phyloP scores from a whole-genome alignment of 2,797 vertebrate species.

The Peromyscus melanophrys region DNA sequence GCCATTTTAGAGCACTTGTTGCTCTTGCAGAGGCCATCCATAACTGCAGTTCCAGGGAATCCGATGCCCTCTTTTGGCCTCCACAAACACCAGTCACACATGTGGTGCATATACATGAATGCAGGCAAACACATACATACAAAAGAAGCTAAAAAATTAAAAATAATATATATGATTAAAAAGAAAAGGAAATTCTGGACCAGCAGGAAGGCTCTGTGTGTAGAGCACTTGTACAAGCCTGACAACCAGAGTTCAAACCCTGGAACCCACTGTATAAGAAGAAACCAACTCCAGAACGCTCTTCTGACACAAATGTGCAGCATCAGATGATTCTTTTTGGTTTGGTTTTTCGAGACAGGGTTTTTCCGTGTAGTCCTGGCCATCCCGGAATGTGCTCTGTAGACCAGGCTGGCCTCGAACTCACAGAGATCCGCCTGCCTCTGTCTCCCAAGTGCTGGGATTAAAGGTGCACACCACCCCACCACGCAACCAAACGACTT shows the following conservation, averaged over 20 bases:
- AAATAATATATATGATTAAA: neutral
- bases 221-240: neutral
- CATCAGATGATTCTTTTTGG: neutral
- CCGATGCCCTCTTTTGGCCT: neutral
- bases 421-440: neutral
- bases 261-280: neutral
- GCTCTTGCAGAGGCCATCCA: neutral
- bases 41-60: neutral
- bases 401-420: neutral
- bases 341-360: neutral
- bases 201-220: neutral
- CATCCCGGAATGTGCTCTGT: neutral
- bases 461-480: neutral
- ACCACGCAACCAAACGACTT: neutral
- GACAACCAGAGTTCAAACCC: too few relatives aligned
- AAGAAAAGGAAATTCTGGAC: neutral
- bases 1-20: neutral
- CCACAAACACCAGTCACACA: neutral
- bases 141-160: neutral
- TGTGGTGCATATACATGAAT: neutral
- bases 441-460: neutral
- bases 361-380: neutral
- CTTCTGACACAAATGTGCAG: neutral
- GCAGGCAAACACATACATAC: neutral
- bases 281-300: neutral